Percentiles rank a stretch among this genome's conserved stretches.
Evolutionary conservation across 2,888 invertebrate species (phyloP).

Genomic region (Hydrotaea diabolus): DNA sequence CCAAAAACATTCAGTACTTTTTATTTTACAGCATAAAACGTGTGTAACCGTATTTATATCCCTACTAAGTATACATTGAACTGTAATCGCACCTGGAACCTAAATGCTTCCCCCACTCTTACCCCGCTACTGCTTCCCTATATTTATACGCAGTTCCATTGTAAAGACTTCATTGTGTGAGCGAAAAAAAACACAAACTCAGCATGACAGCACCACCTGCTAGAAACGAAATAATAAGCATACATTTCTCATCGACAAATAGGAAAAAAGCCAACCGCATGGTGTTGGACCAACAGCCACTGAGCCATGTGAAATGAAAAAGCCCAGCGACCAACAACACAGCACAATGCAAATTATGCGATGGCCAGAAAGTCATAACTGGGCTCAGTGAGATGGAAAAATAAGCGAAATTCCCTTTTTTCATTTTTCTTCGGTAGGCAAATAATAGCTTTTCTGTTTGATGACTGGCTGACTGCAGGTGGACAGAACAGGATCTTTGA

Average conservation of each 20-base stretch:
- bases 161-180: not conserved
- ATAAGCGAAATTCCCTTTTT: conserved; percentile 8
- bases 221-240: conserved; percentile 36
- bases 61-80: too few relatives aligned
- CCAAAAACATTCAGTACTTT: too few relatives aligned
- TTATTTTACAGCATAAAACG: too few relatives aligned
- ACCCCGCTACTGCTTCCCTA: not conserved
- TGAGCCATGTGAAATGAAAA: not conserved
- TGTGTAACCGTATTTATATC: too few relatives aligned
- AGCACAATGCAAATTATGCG: conserved; percentile 8
- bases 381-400: conserved; percentile 35
- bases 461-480: not conserved
- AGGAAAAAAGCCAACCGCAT: not conserved
- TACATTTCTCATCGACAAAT: conserved; percentile 26
- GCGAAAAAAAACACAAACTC: conserved; percentile 26
- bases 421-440: not conserved
- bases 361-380: conserved; percentile 38
- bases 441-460: not conserved
- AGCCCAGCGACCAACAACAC: not conserved
- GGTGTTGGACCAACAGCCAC: conserved; percentile 12
- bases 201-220: conserved; percentile 47
- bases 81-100: too few relatives aligned
- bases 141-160: not conserved
- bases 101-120: too few relatives aligned
- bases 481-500: not conserved